Base-by-base conservation (phyloP, 2,113 vertebrate species). In the Heptranchias perlo region DNA sequence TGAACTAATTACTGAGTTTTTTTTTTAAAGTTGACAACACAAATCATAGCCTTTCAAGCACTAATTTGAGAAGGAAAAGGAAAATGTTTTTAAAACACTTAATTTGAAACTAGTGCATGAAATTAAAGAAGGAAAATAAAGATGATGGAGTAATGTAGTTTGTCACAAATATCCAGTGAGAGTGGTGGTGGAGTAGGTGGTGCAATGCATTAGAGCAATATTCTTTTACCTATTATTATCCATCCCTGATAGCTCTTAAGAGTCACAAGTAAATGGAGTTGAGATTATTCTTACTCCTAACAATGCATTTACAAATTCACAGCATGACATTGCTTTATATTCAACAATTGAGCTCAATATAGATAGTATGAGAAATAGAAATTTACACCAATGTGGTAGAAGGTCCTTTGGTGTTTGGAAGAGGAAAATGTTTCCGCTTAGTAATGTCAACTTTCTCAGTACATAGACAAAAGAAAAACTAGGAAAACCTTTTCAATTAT, bases 231-330 rank as follows among this genome's bases (percentile, higher is more conserved):
- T 54, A n/a, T n/a, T n/a, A 93, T 93, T 62, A 93, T 18, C 54
- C 89, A 39, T 64, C 35, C 58, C 54, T 92, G 58, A 93, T 93
- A 62, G 16, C 35, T 93, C 14, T 93, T 92, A 92, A 92, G n/a
- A 92, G 58, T 93, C 58, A 93, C 35, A 62, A 61, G 44, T n/a
- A 44, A 35, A 64, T 93, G 58, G n/a, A 93, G 58, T n/a, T 62
- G 35, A 93, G n/a, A n/a, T 93, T 93, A 93, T 93, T 93, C 58
- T 93, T 62, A n/a, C 18, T 93, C 35, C 0, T 18, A 39, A 82
- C 18, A 1, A 47, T 82, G 14, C 18, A 82, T 64, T 62, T 93
- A 62, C n/a, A 64, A 62, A 6, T 93, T 93, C 31, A 61, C 58
- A 23, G 54, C n/a, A 21, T 64, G 35, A 64, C 62, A 62, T n/a